phyloP scores from a whole-genome alignment of 2,113 vertebrate species.

The Porphyrio hochstetteri region DNA sequence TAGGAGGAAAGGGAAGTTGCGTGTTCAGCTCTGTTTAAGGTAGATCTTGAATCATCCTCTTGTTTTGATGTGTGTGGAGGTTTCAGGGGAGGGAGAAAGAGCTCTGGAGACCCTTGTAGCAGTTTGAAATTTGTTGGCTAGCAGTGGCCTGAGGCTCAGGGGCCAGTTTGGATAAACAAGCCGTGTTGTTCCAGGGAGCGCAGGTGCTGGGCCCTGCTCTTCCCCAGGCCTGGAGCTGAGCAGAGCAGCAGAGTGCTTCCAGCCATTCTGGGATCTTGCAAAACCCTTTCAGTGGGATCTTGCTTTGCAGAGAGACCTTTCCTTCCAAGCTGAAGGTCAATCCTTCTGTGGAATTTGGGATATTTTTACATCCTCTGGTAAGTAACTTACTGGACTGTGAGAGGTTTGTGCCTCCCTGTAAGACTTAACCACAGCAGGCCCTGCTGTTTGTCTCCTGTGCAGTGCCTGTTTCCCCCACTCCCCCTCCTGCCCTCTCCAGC shows the following conservation, averaged over 20 bases:
- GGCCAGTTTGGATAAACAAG: neutral
- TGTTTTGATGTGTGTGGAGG: neutral
- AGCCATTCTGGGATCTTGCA: neutral
- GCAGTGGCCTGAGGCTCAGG: no score
- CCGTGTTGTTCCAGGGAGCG: neutral
- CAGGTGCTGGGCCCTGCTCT: neutral
- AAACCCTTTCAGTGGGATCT: neutral
- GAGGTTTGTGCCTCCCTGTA: neutral
- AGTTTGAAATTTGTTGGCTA: neutral
- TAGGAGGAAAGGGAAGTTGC: neutral
- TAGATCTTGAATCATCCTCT: neutral
- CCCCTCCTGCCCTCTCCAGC: neutral
- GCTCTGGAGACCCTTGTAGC: no score
- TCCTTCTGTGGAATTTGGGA: neutral
- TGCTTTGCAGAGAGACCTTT: neutral
- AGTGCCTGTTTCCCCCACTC: rapidly evolving
- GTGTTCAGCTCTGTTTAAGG: neutral
- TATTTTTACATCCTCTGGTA: neutral
- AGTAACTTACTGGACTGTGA: neutral
- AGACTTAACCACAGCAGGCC: neutral
- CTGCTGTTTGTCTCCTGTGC: neutral
- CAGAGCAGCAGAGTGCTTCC: neutral
- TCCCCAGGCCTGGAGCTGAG: neutral
- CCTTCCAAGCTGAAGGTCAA: neutral
- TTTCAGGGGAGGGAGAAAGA: neutral